These are phyloP conservation scores for Anagyrus pseudococci DNA, from an alignment of 2,888 invertebrate species.

Conservation along the genomic window DNA sequence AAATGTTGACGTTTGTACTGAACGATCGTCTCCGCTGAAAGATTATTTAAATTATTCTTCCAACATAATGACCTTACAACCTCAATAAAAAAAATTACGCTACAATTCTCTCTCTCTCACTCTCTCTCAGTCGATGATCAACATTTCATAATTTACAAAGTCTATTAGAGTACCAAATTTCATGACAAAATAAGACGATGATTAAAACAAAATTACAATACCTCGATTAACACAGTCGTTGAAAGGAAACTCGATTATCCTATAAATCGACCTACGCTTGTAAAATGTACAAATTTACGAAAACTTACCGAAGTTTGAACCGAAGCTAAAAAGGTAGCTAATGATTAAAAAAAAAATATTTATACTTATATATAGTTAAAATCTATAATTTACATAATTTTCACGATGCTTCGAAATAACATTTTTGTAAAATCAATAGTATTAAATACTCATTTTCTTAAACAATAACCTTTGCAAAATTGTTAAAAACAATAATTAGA, in stretches of 20 bases:
- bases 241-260: constrained; percentile 26
- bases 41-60: constrained; percentile 26
- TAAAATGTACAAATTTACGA: constrained; percentile 13
- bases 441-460: too few relatives aligned
- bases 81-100: constrained; percentile 34
- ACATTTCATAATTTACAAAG: constrained; percentile 35
- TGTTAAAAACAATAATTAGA: constrained; percentile 7
- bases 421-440: too few relatives aligned
- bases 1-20: constrained; percentile 36
- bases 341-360: constrained; percentile 6
- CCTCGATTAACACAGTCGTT: constrained; percentile 39
- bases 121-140: constrained; percentile 32
- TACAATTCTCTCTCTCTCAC: constrained; percentile 28
- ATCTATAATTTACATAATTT: not conserved
- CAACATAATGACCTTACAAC: constrained; percentile 29
- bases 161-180: constrained; percentile 31
- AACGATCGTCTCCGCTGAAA: constrained; percentile 32
- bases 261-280: not conserved
- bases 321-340: constrained; percentile 19
- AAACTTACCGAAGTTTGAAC: constrained; percentile 8
- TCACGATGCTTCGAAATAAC: too few relatives aligned
- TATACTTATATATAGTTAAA: not conserved
- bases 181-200: constrained; percentile 18
- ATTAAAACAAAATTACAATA: constrained; percentile 35
- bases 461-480: not conserved